Evolutionary conservation across 2,797 vertebrate species (phyloP).

Genomic region (Phalloptychus januarius): DNA sequence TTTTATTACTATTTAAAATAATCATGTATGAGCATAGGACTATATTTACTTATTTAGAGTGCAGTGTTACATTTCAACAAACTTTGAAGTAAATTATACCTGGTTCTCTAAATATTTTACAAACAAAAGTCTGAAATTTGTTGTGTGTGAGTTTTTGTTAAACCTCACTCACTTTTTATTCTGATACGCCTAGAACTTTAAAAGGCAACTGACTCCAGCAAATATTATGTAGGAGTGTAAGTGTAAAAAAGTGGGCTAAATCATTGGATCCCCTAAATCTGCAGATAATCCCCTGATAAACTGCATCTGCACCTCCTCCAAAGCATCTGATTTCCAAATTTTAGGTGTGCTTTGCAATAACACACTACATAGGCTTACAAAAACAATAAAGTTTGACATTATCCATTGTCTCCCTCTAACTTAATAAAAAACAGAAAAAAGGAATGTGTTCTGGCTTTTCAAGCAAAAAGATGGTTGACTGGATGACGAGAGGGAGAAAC

Average conservation of each 20-base stretch:
- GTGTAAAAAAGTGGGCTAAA: neutral
- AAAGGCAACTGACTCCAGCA: neutral
- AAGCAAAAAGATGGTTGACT: slow-evolving; percentile 56
- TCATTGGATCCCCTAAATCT: neutral
- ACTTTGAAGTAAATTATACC: neutral
- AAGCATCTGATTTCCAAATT: neutral
- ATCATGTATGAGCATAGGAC: neutral
- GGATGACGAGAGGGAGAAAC: slow-evolving; percentile 64
- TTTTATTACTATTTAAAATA: neutral
- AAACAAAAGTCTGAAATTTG: neutral
- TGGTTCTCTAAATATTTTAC: neutral
- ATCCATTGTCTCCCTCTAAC: slow-evolving; percentile 16
- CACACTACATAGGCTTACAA: neutral
- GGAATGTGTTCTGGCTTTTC: slow-evolving; percentile 41
- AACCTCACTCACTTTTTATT: too few relatives aligned
- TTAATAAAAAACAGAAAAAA: slow-evolving; percentile 31
- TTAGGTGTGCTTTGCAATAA: neutral
- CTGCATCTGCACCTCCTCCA: neutral
- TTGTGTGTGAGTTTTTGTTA: neutral
- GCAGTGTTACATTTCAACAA: neutral
- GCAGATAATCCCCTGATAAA: neutral
- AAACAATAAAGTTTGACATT: neutral
- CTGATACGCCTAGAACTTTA: neutral
- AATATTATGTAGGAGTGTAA: neutral
- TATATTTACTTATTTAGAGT: neutral